Conservation (phyloP, 1,140 invertebrate genomes). For the Phortica variegata region DNA sequence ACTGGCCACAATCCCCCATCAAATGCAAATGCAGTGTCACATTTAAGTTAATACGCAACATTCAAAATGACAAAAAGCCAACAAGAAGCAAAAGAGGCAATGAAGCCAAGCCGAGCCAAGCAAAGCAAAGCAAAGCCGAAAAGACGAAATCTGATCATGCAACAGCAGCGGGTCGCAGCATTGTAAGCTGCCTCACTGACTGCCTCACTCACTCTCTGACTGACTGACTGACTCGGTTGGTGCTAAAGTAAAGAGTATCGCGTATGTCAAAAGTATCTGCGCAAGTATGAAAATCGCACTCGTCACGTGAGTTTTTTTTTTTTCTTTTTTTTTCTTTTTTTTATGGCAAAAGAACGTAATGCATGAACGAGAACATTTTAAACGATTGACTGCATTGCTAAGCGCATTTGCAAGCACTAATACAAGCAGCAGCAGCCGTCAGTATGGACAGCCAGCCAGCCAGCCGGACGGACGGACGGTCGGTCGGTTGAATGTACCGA, state of each 20-base stretch:
- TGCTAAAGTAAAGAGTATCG: too few species aligned
- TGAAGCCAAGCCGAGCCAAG: not conserved
- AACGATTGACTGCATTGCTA: constrained; percentile 46
- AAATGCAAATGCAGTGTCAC: constrained; percentile 46
- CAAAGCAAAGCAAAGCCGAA: constrained; percentile 8
- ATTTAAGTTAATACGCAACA: constrained; percentile 48
- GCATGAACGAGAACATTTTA: constrained; percentile 50
- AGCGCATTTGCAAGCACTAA: not conserved
- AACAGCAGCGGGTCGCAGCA: constrained; percentile 6
- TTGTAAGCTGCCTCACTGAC: constrained; percentile 13
- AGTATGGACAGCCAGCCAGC: too few species aligned
- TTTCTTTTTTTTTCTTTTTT: too few species aligned
- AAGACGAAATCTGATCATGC: not conserved
- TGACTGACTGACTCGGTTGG: too few species aligned
- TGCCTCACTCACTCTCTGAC: too few species aligned
- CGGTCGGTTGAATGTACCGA: too few species aligned
- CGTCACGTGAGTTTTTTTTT: constrained; percentile 55
- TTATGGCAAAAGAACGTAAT: too few species aligned
- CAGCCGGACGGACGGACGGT: too few species aligned
- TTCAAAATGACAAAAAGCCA: constrained; percentile 55
- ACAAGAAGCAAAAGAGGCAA: constrained; percentile 25
- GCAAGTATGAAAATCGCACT: constrained; percentile 26
- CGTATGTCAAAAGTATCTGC: not conserved
- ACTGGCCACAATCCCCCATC: constrained; percentile 34
- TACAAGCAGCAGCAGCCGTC: not conserved